These are phyloP conservation scores for Calidris pugnax DNA, from an alignment of 2,113 vertebrate genomes.

Conservation along the genomic window DNA sequence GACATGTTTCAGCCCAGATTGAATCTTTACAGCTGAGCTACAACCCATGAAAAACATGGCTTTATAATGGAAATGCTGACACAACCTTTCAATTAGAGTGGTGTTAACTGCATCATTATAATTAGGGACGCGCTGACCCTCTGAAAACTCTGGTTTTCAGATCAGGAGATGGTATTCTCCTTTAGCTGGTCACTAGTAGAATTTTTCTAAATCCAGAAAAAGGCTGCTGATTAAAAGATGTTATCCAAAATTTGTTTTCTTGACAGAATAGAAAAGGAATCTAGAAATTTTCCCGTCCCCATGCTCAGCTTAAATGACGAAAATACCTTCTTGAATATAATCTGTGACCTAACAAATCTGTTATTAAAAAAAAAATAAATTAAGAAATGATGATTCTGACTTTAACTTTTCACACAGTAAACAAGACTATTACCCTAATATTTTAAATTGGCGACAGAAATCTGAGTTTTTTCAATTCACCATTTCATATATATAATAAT, in stretches of 20 bases:
- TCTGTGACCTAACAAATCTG: neutral
- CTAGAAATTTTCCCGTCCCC: neutral
- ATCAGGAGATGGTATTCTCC: neutral
- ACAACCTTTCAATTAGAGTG: conserved; percentile 62
- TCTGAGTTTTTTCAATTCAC: neutral
- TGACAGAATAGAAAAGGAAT: neutral
- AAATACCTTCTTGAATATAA: neutral
- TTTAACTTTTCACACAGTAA: neutral
- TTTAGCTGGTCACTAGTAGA: neutral
- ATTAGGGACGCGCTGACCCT: conserved; percentile 54
- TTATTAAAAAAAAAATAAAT: neutral
- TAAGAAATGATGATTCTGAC: neutral
- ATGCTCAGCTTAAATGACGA: neutral
- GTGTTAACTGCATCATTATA: conserved; percentile 47
- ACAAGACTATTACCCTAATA: neutral
- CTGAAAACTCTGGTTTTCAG: conserved; percentile 47
- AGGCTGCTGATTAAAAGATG: neutral
- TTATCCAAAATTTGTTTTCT: neutral
- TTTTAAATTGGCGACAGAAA: neutral
- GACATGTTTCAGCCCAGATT: conserved; percentile 50
- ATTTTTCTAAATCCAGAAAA: neutral
- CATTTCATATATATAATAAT: neutral
- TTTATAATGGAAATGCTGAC: conserved; percentile 68
- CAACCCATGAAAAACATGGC: conserved; percentile 60
- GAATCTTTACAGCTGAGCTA: conserved; percentile 68